Evolutionary conservation across 1,140 invertebrate genomes (phyloP).

Genomic region (Meloidogyne hapla): DNA sequence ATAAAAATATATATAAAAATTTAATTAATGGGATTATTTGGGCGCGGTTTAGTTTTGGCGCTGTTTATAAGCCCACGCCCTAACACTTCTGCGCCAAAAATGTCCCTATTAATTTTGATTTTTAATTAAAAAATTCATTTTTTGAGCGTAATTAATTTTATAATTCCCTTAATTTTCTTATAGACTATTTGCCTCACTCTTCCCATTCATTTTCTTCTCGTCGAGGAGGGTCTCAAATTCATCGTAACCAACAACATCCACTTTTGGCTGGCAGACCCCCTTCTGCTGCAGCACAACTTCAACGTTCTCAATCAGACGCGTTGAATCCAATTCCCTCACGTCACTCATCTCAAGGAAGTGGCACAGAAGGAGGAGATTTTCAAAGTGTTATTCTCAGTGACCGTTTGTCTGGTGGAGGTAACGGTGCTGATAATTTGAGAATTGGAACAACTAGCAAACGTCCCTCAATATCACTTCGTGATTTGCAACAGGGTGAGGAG

Average conservation of each 20-base stretch:
- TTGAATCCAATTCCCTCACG: slow-evolving; percentile 22
- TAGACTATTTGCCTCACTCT: slow-evolving; percentile 6
- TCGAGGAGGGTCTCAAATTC: slow-evolving; percentile 8
- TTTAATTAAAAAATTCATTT: background rate
- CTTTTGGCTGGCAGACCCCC: slow-evolving; percentile 18
- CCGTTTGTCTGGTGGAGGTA: background rate
- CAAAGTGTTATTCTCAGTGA: slow-evolving; percentile 9
- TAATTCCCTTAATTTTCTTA: background rate
- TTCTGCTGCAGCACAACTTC: slow-evolving; percentile 13
- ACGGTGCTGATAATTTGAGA: background rate
- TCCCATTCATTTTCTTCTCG: background rate
- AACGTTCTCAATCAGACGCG: slow-evolving; percentile 38
- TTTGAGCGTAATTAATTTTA: background rate
- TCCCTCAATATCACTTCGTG: slow-evolving; percentile 16
- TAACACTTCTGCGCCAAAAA: too few relatives aligned
- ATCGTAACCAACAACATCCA: slow-evolving; percentile 12
- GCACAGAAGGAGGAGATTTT: background rate
- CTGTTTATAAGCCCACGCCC: too few relatives aligned
- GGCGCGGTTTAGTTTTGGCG: background rate
- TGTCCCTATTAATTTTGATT: too few relatives aligned
- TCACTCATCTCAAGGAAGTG: slow-evolving; percentile 20
- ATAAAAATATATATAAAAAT: too few relatives aligned
- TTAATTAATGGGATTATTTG: background rate
- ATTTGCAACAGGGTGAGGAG: slow-evolving; percentile 20
- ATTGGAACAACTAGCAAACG: slow-evolving; percentile 4